Evolutionary conservation across 2,113 vertebrate genomes (phyloP), one percentile per base, ranked within the genome.

Genomic region (Vulpes lagopus): DNA sequence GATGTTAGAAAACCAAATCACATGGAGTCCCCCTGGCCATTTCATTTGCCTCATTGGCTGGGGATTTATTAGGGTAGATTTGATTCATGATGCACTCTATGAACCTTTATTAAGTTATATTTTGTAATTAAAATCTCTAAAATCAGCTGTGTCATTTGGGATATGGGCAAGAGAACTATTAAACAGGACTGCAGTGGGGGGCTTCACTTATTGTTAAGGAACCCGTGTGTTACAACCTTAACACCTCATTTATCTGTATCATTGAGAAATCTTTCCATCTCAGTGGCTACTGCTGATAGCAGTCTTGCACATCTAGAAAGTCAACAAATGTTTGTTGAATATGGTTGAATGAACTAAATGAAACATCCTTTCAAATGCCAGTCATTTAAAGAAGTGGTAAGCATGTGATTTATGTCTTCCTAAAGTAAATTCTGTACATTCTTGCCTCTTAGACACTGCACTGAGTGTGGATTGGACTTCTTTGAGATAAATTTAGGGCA

Each of bases 151-250:
- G 73, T 67, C 74, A 60, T 91, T 80, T 96, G 80, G 65, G 92
- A 84, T 57, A 2, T 20, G 12, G 79, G 11, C 30, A 80, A 55
- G 79, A 93, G 73, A 78, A 81, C 93, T 86, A 79, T 1, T 25
- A 67, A 93, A 69, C 5, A 1, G 9, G 20, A n/a, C 51, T 94
- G n/a, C 53, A 96, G 16, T 32, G 32, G 49, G 27, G 27, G 30
- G 2, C 86, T 85, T 92, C 82, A 57, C 89, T 91, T 73, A 80
- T 94, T 80, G 74, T 93, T 95, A 78, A 92, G 71, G 93, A 81
- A 14, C 4, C 84, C 17, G 2, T 67, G 2, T 67, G 16, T 96
- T 89, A 85, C 82, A 84, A 78, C 76, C 93, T 73, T 32, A 94
- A 67, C 27, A 79, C 25, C 81, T 84, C 93, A 73, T 91, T 97